A percentile compares a stretch with the other conserved stretches of the same genome.
phyloP scores from a whole-genome alignment of 2,888 invertebrate genomes.

The Nesidiocoris tenuis region DNA sequence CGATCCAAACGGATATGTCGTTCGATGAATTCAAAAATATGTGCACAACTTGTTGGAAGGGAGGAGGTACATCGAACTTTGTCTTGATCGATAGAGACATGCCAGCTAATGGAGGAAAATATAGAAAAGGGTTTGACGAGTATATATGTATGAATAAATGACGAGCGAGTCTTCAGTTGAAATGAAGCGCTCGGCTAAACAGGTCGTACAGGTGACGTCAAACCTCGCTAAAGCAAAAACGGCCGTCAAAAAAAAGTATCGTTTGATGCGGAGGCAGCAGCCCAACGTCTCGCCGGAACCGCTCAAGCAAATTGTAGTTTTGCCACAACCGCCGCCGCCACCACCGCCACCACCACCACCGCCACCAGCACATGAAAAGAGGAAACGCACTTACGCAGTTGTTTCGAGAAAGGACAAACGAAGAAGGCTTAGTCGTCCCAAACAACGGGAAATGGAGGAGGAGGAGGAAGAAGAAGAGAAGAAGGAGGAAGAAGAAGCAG shows the following conservation, averaged over 20 bases:
- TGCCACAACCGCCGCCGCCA: not conserved
- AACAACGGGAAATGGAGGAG: not conserved
- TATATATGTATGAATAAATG: conserved; percentile 36
- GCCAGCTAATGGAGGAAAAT: conserved; percentile 51
- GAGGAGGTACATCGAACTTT: conserved; percentile 36
- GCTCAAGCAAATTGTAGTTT: not conserved
- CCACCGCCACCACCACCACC: too few species aligned
- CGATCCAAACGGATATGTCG: conserved; percentile 35
- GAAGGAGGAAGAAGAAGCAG: not conserved
- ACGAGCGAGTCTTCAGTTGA: not conserved
- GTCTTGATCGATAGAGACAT: conserved; percentile 50
- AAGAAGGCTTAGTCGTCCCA: not conserved
- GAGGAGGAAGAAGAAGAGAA: not conserved
- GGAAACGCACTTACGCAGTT: not conserved
- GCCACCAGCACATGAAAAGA: too few species aligned
- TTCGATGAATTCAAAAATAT: conserved; percentile 51
- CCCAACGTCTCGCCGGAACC: not conserved
- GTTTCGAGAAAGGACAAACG: not conserved
- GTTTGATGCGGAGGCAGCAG: not conserved
- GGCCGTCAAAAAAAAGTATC: not conserved
- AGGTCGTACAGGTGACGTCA: not conserved
- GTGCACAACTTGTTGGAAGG: conserved; percentile 53
- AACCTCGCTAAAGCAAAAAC: not conserved
- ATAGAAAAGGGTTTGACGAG: conserved; percentile 52
- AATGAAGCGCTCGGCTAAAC: not conserved